Evolutionary conservation across 2,797 vertebrate species (phyloP).

Genomic region (Cichlasoma orientale): DNA sequence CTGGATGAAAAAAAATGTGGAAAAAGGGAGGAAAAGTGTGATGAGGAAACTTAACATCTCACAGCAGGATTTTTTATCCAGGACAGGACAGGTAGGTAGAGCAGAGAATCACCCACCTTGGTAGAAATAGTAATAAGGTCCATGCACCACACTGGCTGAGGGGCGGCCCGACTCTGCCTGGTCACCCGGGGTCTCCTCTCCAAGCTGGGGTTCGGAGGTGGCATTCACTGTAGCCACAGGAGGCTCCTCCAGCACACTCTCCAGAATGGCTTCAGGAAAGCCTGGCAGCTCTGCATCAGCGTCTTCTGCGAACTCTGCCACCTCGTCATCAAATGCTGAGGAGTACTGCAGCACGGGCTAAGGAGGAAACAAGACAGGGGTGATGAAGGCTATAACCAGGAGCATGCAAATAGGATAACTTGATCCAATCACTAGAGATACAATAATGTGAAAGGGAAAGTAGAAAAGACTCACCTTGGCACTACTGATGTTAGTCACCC

Average conservation of each 20-base stretch:
- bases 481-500: slow-evolving; percentile 56
- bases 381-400: background rate
- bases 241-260: slow-evolving; percentile 76
- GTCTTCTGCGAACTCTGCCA: slow-evolving; percentile 76
- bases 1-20: slow-evolving; percentile 65
- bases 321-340: slow-evolving; percentile 92
- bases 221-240: slow-evolving; percentile 35
- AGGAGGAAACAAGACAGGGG: background rate
- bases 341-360: slow-evolving; percentile 88
- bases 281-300: slow-evolving; percentile 47
- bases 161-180: slow-evolving; percentile 63
- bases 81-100: background rate
- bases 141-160: slow-evolving; percentile 71
- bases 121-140: slow-evolving; percentile 97
- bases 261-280: slow-evolving; percentile 59
- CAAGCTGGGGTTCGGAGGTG: slow-evolving; percentile 60
- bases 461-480: slow-evolving; percentile 65
- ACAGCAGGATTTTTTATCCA: background rate
- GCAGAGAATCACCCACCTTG: slow-evolving; percentile 85
- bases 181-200: slow-evolving; percentile 61
- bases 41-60: background rate
- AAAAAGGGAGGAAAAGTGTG: background rate
- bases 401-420: background rate
- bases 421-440: background rate
- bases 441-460: background rate